phyloP scores from a whole-genome alignment of 2,113 vertebrate species.

The Sinosuthora webbiana region DNA sequence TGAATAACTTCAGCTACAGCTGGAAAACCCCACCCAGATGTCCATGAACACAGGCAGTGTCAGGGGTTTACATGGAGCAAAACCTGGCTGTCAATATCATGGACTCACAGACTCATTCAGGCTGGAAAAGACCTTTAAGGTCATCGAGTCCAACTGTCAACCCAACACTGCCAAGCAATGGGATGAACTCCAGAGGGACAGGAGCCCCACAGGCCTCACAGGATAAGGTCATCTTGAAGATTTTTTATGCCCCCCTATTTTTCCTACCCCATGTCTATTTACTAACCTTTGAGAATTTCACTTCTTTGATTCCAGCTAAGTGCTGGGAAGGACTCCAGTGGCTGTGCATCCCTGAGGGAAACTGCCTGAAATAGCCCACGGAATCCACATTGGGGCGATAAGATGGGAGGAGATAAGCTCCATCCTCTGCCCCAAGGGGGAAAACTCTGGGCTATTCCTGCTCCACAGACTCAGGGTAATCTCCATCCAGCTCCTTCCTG shows the following conservation, averaged over 20 bases:
- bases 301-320: neutral
- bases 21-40: neutral
- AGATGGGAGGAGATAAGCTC: neutral
- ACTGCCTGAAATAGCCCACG: neutral
- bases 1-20: neutral
- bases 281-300: neutral
- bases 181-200: neutral
- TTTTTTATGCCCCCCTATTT: neutral
- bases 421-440: neutral
- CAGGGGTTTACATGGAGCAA: neutral
- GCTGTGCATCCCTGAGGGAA: neutral
- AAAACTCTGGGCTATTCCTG: neutral
- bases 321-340: neutral
- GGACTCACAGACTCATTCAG: neutral
- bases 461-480: neutral
- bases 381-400: neutral
- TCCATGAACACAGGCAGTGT: rapidly evolving
- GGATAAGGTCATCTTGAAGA: neutral
- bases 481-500: neutral
- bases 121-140: neutral
- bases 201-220: neutral
- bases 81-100: neutral
- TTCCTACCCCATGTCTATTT: neutral
- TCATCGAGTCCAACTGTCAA: neutral
- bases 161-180: neutral